Evolutionary conservation across 1,140 invertebrate species (phyloP).

Genomic region (Cephus cinctus): DNA sequence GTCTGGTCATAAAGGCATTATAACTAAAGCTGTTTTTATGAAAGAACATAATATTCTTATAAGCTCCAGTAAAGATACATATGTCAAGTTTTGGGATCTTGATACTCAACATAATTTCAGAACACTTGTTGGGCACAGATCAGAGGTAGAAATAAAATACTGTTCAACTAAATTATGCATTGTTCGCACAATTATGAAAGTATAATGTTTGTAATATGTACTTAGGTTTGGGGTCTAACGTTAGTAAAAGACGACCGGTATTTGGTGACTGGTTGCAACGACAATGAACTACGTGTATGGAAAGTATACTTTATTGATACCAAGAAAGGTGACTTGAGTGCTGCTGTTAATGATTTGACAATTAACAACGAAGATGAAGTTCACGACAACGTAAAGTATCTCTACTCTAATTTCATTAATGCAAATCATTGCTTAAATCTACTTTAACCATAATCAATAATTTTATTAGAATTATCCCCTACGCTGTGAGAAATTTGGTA

Average conservation of each 20-base stretch:
- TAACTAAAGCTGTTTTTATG: constrained; percentile 89
- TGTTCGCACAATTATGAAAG: constrained; percentile 1
- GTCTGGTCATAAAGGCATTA: constrained; percentile 86
- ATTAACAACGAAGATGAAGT: constrained; percentile 61
- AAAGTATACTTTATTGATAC: constrained; percentile 55
- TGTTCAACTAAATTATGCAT: not conserved
- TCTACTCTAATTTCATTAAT: constrained; percentile 9
- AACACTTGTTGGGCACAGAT: constrained; percentile 80
- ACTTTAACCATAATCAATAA: constrained; percentile 3
- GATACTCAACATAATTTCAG: constrained; percentile 94
- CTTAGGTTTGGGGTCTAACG: constrained; percentile 82
- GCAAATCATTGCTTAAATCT: not conserved
- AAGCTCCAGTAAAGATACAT: constrained; percentile 90
- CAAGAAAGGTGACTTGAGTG: constrained; percentile 47
- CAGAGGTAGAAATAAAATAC: constrained; percentile 60
- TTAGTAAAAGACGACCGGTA: constrained; percentile 77
- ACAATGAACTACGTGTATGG: constrained; percentile 84
- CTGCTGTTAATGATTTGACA: constrained; percentile 44
- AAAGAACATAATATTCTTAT: constrained; percentile 76
- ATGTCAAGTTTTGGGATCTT: constrained; percentile 97
- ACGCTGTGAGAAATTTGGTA: constrained; percentile 72
- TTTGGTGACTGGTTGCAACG: constrained; percentile 83
- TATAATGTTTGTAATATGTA: constrained; percentile 17
- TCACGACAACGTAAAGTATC: constrained; percentile 52
- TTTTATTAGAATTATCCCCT: constrained; percentile 60